Conservation (phyloP, 2,888 invertebrate genomes). For the Drepanosiphum platanoidis region DNA sequence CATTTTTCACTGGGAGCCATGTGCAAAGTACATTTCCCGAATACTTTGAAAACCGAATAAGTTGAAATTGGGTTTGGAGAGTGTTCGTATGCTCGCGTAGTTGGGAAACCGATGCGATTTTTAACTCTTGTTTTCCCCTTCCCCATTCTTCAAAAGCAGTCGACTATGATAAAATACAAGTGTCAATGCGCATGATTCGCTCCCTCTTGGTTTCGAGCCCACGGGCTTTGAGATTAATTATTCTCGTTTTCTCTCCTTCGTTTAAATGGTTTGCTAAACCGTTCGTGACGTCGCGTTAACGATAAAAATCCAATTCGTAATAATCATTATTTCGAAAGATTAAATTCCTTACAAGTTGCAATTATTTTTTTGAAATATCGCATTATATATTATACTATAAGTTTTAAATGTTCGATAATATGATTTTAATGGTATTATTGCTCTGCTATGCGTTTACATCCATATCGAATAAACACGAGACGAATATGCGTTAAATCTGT, state of each 20-base stretch:
- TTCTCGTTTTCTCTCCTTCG: neutral
- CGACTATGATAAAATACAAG: constrained; percentile 51
- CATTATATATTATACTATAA: too few species aligned
- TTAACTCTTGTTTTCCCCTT: constrained; percentile 8
- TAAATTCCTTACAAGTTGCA: neutral
- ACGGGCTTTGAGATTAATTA: constrained; percentile 5
- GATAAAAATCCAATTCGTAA: neutral
- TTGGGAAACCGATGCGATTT: constrained; percentile 48
- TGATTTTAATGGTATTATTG: neutral
- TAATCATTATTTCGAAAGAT: neutral
- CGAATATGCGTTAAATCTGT: neutral
- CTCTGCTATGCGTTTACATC: neutral
- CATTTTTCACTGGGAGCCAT: constrained; percentile 48
- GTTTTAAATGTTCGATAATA: neutral
- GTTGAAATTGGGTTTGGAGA: constrained; percentile 49
- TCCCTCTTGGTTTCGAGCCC: constrained; percentile 19
- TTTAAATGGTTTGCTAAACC: constrained; percentile 15
- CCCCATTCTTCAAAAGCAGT: constrained; percentile 19
- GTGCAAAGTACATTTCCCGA: constrained; percentile 56
- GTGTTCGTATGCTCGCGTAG: neutral
- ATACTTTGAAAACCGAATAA: constrained; percentile 46
- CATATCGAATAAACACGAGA: neutral
- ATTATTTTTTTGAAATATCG: neutral
- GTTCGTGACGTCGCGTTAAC: neutral
- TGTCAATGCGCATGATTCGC: constrained; percentile 38